These are phyloP conservation scores for Molossus molossus DNA, from an alignment of 2,797 vertebrate species.

Conservation along the genomic window DNA sequence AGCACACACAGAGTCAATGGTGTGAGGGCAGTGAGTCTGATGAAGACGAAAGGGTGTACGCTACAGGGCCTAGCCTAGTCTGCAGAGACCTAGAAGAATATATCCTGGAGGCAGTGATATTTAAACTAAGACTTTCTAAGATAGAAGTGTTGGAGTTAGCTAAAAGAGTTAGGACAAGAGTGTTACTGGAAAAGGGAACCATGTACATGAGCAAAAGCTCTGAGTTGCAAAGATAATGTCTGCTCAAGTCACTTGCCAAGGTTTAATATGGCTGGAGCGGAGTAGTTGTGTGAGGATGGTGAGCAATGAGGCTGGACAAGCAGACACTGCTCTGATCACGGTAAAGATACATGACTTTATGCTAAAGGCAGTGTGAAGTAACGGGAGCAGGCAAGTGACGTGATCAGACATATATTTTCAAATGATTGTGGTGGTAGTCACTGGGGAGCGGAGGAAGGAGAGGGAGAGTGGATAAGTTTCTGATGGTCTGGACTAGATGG, in stretches of 20 bases:
- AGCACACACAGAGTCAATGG: not conserved
- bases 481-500: not conserved
- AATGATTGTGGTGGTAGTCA: not conserved
- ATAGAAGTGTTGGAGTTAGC: not conserved
- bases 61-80: not conserved
- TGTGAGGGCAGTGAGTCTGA: not conserved
- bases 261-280: not conserved
- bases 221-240: not conserved
- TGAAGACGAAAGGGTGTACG: fast-evolving
- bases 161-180: not conserved
- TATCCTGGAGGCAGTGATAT: not conserved
- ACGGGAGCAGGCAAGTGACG: not conserved
- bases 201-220: not conserved
- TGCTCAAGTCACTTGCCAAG: not conserved
- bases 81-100: not conserved
- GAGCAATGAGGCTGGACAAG: not conserved
- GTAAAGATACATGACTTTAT: not conserved
- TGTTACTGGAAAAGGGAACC: not conserved
- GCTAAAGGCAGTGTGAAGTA: not conserved
- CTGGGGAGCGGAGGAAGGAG: not conserved
- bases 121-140: not conserved
- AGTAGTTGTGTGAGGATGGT: not conserved
- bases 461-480: not conserved
- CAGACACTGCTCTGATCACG: not conserved
- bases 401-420: not conserved